Evolutionary conservation across 2,113 vertebrate species (phyloP).

Genomic region (Sterrhoptilus dennistouni): DNA sequence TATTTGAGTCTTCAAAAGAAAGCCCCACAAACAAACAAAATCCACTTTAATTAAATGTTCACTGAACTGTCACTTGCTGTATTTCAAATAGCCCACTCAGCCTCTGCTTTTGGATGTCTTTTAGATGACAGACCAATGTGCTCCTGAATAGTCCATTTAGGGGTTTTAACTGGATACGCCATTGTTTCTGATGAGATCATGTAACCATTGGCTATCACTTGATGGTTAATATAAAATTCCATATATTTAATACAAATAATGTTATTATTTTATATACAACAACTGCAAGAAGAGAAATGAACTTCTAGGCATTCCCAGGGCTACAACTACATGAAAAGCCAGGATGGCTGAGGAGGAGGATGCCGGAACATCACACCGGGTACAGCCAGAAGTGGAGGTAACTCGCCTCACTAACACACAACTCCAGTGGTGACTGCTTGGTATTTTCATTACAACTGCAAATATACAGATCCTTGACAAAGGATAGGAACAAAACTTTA

Average conservation of each 20-base stretch:
- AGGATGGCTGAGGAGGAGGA: neutral
- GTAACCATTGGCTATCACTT: neutral
- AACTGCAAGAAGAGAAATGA: neutral
- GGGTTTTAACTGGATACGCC: neutral
- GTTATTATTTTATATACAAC: neutral
- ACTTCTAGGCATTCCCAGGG: neutral
- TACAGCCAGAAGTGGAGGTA: neutral
- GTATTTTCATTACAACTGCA: neutral
- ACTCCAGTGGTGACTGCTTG: neutral
- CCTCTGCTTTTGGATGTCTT: neutral
- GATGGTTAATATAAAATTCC: neutral
- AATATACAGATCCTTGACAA: neutral
- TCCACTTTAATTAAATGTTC: neutral
- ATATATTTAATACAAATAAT: neutral
- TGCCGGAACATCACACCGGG: neutral
- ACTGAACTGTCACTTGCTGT: neutral
- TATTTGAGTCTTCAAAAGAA: neutral
- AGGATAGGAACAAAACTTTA: neutral
- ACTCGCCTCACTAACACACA: neutral
- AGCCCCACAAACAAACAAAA: neutral
- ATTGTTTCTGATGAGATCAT: neutral
- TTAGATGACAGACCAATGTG: neutral
- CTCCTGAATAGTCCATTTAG: neutral
- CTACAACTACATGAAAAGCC: neutral
- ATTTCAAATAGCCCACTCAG: neutral